Percentiles rank a stretch among this genome's conserved stretches.
Conservation (phyloP, 2,113 vertebrate genomes). For the Lanius ludovicianus region DNA sequence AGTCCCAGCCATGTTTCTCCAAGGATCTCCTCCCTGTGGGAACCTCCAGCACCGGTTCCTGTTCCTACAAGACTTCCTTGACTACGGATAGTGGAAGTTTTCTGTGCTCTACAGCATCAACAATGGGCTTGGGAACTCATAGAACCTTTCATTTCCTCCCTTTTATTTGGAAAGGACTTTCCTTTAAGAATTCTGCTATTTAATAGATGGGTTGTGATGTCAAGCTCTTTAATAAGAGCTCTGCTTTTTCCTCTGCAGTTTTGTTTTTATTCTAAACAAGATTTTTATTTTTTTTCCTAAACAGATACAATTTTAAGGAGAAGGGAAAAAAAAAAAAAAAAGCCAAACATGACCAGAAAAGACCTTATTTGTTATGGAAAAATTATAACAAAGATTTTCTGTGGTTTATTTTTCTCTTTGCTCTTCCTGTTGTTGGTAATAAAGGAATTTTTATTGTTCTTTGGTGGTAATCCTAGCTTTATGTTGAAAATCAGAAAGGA, state of each 20-base stretch:
- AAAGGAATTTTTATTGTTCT: constrained; percentile 65
- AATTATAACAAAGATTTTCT: constrained; percentile 61
- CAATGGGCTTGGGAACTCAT: constrained; percentile 52
- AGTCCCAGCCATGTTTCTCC: not conserved
- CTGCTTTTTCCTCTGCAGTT: constrained; percentile 48
- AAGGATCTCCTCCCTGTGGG: constrained; percentile 38
- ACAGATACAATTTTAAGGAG: constrained; percentile 40
- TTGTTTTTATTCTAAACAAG: constrained; percentile 53
- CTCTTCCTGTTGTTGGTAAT: constrained; percentile 58
- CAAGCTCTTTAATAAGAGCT: constrained; percentile 49
- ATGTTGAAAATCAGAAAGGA: constrained; percentile 56
- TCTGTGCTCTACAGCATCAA: constrained; percentile 20
- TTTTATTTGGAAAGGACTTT: constrained; percentile 66
- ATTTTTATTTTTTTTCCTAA: constrained; percentile 17
- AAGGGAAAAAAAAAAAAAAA: not conserved
- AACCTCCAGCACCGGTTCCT: not conserved
- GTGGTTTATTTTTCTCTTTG: constrained; percentile 42
- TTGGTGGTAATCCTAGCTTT: constrained; percentile 58
- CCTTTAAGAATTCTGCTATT: constrained; percentile 42
- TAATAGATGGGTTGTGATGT: constrained; percentile 53
- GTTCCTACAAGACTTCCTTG: not conserved
- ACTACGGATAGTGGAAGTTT: constrained; percentile 30
- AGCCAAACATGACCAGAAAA: constrained; percentile 62
- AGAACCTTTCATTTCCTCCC: constrained; percentile 60
- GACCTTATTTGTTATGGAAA: constrained; percentile 62